phyloP scores from a whole-genome alignment of 2,888 invertebrate genomes.

The Coelinius sp. region DNA sequence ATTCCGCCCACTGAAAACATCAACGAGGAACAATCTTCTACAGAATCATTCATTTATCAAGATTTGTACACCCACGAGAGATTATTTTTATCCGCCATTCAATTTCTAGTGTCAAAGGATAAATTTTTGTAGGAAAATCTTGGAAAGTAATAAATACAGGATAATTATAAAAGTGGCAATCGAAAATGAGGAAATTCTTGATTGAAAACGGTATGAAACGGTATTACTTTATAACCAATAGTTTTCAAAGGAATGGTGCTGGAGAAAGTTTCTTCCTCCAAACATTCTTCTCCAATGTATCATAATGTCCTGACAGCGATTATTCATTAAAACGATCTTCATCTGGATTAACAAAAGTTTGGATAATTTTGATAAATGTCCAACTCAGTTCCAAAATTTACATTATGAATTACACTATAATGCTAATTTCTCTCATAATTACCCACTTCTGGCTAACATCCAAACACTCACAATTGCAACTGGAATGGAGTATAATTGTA shows the following conservation, averaged over 20 bases:
- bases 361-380: too few relatives aligned
- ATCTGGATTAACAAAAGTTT: too few relatives aligned
- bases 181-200: slow-evolving; percentile 1
- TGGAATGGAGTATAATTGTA: neutral
- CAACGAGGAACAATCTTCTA: slow-evolving; percentile 1
- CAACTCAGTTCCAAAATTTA: neutral
- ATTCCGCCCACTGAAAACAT: slow-evolving; percentile 2
- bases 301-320: too few relatives aligned
- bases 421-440: neutral
- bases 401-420: neutral
- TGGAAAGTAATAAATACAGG: too few relatives aligned
- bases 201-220: too few relatives aligned
- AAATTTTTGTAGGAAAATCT: too few relatives aligned
- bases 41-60: neutral
- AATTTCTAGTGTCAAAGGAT: neutral
- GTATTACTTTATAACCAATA: too few relatives aligned
- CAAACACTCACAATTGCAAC: neutral
- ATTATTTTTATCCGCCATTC: neutral
- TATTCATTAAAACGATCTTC: too few relatives aligned
- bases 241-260: too few relatives aligned
- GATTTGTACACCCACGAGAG: slow-evolving; percentile 13
- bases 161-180: too few relatives aligned
- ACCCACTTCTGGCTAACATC: neutral
- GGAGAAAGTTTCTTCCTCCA: neutral
- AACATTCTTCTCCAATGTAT: too few relatives aligned